Percentiles rank a stretch among this genome's conserved stretches.
Evolutionary conservation across 1,140 invertebrate genomes (phyloP).

Genomic region (Asobara japonica): DNA sequence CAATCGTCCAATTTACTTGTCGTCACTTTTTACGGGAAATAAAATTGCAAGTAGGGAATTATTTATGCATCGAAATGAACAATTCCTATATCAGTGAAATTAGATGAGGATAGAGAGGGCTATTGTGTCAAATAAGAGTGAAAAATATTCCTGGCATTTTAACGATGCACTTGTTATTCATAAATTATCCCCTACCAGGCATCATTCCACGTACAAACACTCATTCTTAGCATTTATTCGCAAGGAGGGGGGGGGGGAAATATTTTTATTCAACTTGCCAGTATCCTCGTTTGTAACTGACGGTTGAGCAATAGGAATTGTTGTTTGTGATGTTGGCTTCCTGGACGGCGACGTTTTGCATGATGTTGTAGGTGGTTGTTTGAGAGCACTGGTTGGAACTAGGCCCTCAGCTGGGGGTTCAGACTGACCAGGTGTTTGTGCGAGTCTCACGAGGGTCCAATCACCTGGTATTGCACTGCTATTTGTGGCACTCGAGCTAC

Average conservation of each 20-base stretch:
- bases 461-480: slow-evolving; percentile 42
- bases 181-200: background rate
- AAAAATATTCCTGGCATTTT: background rate
- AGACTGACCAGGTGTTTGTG: slow-evolving; percentile 65
- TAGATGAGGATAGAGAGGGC: background rate
- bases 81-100: background rate
- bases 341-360: slow-evolving; percentile 73
- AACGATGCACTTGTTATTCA: background rate
- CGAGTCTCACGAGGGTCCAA: slow-evolving; percentile 67
- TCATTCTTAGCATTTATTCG: background rate
- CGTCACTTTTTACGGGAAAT: background rate
- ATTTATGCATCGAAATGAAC: background rate
- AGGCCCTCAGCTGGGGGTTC: slow-evolving; percentile 79
- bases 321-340: slow-evolving; percentile 50
- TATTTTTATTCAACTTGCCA: slow-evolving; percentile 52
- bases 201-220: background rate
- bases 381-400: slow-evolving; percentile 83
- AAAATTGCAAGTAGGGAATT: background rate
- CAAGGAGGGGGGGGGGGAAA: too few species aligned
- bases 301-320: slow-evolving; percentile 47
- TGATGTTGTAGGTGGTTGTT: slow-evolving; percentile 75
- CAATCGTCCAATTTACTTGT: background rate
- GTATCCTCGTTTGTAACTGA: slow-evolving; percentile 55
- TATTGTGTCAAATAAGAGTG: background rate
- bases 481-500: slow-evolving; percentile 40